Base-by-base conservation (phyloP, 2,888 invertebrate genomes). In the Drosophila imparisetae region DNA sequence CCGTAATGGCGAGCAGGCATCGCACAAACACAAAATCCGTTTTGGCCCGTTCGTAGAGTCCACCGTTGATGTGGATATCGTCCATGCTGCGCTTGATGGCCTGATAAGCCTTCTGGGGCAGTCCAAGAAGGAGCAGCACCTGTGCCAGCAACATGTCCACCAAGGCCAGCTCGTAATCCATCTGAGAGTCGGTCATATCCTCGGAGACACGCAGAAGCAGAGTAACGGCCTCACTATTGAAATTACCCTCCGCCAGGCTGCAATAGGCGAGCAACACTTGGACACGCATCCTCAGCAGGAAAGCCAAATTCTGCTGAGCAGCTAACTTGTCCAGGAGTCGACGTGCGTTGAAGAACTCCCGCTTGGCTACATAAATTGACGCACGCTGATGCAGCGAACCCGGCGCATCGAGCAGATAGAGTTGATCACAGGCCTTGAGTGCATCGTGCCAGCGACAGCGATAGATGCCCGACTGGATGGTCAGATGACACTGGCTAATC, bases 81-180 rank as follows among this genome's bases (percentile, higher is more conserved):
- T 96, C 95, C 86, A 97, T 94, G 64, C 96, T 95, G 92, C 95
- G 94, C 78, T 96, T 95, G 0, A 96, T 94, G 15, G 96, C 93
- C 73, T 94, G 94, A 65, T 97, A 92, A 0, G 97, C 97, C 91
- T 97, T 97, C 72, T 95, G 94, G 0, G 96, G 95, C 93, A 97
- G 95, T 27, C 95, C 96, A 94, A 97, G 95, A 36, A 89, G 79
- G 40, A 97, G 93, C 93, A 97, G 94, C 15, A 96, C 94, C 91
- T 96, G 96, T 0, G 97, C 97, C 57, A 97, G 94, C 88, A 97
- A 95, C 93, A 97, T 95, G 85, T 96, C 96, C 5, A 96, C 95
- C 34, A 96, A 92, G 0, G 96, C 95, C 53, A 95, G 95, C 76
- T 96, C 95, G 90, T 96, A 96, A 78, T 96, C 96, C 84, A 98